phyloP scores from a whole-genome alignment of 2,888 invertebrate genomes.

The Erebia ligea region DNA sequence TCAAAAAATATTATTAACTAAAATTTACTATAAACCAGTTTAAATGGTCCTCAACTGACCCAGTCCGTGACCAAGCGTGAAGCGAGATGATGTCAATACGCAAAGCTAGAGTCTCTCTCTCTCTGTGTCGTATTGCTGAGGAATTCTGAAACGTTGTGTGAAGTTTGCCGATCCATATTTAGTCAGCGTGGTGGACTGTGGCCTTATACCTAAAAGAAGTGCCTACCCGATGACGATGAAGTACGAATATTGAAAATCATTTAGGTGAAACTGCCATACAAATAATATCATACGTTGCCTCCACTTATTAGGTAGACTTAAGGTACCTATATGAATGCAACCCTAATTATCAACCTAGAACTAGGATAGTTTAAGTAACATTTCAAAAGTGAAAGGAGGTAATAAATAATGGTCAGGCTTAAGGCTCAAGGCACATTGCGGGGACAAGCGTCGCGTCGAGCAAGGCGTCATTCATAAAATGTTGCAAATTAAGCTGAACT shows the following conservation, averaged over 20 bases:
- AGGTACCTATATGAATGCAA: background rate
- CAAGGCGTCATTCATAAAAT: background rate
- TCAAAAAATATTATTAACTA: background rate
- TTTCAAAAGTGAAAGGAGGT: constrained; percentile 22
- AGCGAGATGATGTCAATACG: constrained; percentile 11
- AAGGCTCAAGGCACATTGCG: constrained; percentile 1
- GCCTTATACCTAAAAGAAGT: no score
- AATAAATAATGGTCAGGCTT: constrained; percentile 14
- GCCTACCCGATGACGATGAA: no score
- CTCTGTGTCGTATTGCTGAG: no score
- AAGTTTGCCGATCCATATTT: no score
- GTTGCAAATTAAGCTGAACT: background rate
- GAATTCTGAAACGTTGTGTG: no score
- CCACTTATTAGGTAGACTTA: background rate
- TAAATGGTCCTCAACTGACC: constrained; percentile 14
- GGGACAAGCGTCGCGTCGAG: background rate
- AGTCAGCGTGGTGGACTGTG: no score
- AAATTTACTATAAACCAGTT: constrained; percentile 5
- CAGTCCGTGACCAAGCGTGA: constrained; percentile 19
- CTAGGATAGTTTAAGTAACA: constrained; percentile 13
- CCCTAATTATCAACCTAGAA: background rate
- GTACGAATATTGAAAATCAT: no score
- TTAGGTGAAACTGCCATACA: no score
- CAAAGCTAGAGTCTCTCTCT: background rate
- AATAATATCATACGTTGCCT: background rate